These are phyloP conservation scores for Lepeophtheirus nordmannii DNA, from an alignment of 2,888 invertebrate genomes.

Conservation along the genomic window DNA sequence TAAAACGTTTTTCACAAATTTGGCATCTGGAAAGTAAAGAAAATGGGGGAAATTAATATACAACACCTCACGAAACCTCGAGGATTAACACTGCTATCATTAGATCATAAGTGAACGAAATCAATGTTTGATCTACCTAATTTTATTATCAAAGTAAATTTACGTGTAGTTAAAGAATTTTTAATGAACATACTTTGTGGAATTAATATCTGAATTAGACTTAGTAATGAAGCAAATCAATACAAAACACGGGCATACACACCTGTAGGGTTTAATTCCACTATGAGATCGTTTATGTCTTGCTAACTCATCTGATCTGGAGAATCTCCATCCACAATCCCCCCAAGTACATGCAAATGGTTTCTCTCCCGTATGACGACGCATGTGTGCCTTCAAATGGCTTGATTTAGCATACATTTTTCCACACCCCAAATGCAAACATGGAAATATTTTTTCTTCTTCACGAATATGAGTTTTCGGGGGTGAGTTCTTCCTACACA, in stretches of 20 bases:
- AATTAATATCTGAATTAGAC: no score
- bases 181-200: no score
- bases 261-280: constrained; percentile 68
- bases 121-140: no score
- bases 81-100: no score
- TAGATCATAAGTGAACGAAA: no score
- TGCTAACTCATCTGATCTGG: constrained; percentile 80
- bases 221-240: no score
- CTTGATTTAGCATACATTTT: constrained; percentile 76
- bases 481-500: constrained; percentile 21
- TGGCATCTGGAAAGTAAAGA: constrained; percentile 41
- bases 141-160: no score
- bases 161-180: no score
- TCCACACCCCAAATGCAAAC: constrained; percentile 50
- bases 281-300: constrained; percentile 85
- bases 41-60: not conserved
- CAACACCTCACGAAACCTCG: not conserved
- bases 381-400: constrained; percentile 66
- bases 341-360: constrained; percentile 42
- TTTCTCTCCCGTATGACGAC: constrained; percentile 40
- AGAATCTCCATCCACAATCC: constrained; percentile 79
- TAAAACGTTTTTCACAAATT: constrained; percentile 72
- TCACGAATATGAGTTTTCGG: constrained; percentile 24
- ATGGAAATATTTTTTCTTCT: constrained; percentile 46
- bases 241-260: not conserved